A percentile compares a stretch with the other conserved stretches of the same genome.
phyloP scores from a whole-genome alignment of 2,797 vertebrate species.

The Ctenochaetus hawaiiensis region DNA sequence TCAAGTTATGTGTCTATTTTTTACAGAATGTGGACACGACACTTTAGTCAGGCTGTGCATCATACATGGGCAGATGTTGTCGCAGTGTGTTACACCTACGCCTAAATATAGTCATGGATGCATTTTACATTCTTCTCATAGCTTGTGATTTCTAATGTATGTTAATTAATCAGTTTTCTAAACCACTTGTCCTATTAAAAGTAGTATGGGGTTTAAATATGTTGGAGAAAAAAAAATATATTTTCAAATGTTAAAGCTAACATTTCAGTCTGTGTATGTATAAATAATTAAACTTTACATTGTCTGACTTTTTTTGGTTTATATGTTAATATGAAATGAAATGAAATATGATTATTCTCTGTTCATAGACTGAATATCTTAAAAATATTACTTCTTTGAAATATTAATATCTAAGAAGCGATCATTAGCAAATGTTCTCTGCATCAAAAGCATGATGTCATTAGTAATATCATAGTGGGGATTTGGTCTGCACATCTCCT shows the following conservation, averaged over 20 bases:
- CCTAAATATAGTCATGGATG: slow-evolving; percentile 3
- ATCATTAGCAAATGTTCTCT: slow-evolving; percentile 5
- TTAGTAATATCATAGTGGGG: slow-evolving; percentile 21
- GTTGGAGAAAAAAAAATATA: background rate
- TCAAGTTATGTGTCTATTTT: background rate
- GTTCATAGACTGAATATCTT: background rate
- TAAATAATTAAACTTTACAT: background rate
- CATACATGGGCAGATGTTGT: background rate
- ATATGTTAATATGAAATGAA: no score
- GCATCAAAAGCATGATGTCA: slow-evolving; percentile 28
- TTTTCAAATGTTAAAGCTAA: background rate
- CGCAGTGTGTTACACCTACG: background rate
- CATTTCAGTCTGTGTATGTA: background rate
- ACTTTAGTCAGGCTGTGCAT: background rate
- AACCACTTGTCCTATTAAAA: background rate
- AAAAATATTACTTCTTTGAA: background rate
- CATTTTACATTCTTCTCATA: slow-evolving; percentile 13
- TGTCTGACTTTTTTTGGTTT: background rate
- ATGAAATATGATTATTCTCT: background rate
- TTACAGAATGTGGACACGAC: background rate
- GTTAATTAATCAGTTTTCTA: slow-evolving; percentile 28
- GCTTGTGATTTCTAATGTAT: slow-evolving; percentile 11
- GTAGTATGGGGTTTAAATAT: background rate
- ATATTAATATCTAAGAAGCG: background rate
- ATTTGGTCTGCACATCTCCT: slow-evolving; percentile 9